phyloP scores from a whole-genome alignment of 2,113 vertebrate species.

The Pollimyrus isidori region DNA sequence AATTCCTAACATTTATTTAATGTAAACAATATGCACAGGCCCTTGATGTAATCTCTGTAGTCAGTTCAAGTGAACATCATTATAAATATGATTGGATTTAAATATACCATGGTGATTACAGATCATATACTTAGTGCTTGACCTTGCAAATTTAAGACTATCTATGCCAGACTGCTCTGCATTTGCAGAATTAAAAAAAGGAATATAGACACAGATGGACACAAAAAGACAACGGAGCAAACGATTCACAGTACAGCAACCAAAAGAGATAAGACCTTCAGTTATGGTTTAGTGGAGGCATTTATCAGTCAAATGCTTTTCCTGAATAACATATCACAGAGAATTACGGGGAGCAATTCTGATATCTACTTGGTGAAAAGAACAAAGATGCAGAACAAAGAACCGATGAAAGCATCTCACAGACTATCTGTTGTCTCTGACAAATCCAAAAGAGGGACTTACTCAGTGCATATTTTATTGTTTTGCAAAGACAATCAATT shows the following conservation, averaged over 20 bases:
- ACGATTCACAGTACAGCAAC: background rate
- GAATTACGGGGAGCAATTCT: background rate
- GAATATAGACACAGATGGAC: background rate
- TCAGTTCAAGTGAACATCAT: background rate
- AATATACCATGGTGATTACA: background rate
- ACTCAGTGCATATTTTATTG: conserved; percentile 2
- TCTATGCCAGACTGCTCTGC: background rate
- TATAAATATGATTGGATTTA: background rate
- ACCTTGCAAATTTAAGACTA: background rate
- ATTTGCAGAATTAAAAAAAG: background rate
- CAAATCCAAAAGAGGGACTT: conserved; percentile 2
- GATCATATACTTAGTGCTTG: background rate
- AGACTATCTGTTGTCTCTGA: background rate
- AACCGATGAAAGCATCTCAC: background rate
- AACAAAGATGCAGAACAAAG: background rate
- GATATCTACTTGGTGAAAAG: background rate
- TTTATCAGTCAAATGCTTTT: background rate
- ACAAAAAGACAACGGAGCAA: background rate
- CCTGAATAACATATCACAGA: background rate
- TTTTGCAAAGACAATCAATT: conserved; percentile 4
- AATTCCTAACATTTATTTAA: background rate
- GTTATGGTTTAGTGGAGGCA: background rate
- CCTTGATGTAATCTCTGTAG: background rate
- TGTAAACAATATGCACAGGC: background rate
- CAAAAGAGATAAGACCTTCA: background rate